Evolutionary conservation across 2,113 vertebrate genomes (phyloP).

Genomic region (Oryzias curvinotus): DNA sequence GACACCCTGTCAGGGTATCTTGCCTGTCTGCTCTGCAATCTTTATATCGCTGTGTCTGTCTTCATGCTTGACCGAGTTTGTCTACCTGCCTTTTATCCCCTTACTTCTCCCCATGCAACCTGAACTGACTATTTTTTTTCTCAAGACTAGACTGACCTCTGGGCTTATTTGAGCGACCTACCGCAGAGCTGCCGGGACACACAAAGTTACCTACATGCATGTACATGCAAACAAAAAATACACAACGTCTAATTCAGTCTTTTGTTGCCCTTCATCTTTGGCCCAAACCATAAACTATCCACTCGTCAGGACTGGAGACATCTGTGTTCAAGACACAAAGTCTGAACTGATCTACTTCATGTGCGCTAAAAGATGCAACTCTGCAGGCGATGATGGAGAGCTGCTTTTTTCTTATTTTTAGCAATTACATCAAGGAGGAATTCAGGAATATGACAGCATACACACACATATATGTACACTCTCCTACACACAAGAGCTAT

Average conservation of each 20-base stretch:
- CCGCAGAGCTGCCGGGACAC: slow-evolving; percentile 53
- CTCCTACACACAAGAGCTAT: slow-evolving; percentile 43
- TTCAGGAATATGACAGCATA: slow-evolving; percentile 61
- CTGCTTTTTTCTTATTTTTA: slow-evolving; percentile 55
- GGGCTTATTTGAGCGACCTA: slow-evolving; percentile 68
- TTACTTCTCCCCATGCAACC: slow-evolving; percentile 53
- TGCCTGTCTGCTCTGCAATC: slow-evolving; percentile 14
- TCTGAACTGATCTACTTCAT: slow-evolving; percentile 38
- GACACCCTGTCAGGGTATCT: slow-evolving; percentile 38
- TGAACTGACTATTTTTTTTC: slow-evolving; percentile 53
- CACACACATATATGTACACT: slow-evolving; percentile 29
- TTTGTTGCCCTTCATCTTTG: slow-evolving; percentile 18
- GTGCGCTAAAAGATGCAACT: slow-evolving; percentile 23
- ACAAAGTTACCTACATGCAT: slow-evolving; percentile 17
- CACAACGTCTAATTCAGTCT: slow-evolving; percentile 49
- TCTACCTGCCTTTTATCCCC: slow-evolving; percentile 51
- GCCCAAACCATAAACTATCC: slow-evolving; percentile 23
- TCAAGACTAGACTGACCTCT: slow-evolving; percentile 63
- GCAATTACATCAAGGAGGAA: slow-evolving; percentile 54
- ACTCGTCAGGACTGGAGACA: slow-evolving; percentile 44
- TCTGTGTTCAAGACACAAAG: slow-evolving; percentile 29
- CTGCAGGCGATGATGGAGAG: slow-evolving; percentile 4
- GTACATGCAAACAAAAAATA: slow-evolving; percentile 26
- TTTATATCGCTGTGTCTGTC: slow-evolving; percentile 24
- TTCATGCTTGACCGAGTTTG: slow-evolving; percentile 36